phyloP scores from a whole-genome alignment of 2,113 vertebrate genomes.

The Caranx melampygus region DNA sequence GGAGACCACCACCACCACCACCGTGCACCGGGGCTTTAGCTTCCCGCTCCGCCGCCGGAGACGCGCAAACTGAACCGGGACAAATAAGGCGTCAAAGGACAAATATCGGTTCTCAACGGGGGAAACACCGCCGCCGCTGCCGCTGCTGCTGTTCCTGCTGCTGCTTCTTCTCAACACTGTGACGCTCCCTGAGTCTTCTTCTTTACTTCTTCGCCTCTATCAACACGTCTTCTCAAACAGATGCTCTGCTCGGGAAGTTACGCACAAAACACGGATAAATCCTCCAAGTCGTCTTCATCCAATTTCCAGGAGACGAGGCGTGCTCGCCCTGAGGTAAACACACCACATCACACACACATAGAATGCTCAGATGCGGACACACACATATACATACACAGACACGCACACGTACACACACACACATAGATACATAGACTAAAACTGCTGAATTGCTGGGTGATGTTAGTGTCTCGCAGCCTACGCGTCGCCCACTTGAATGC shows the following conservation, averaged over 20 bases:
- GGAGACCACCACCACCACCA: slow-evolving; percentile 50
- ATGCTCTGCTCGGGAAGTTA: slow-evolving; percentile 77
- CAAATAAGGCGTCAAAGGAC: slow-evolving; percentile 50
- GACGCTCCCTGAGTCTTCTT: slow-evolving; percentile 11
- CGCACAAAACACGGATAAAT: slow-evolving; percentile 70
- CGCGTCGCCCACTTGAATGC: neutral
- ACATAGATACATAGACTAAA: neutral
- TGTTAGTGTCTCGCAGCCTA: slow-evolving; percentile 9
- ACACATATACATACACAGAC: too few relatives aligned
- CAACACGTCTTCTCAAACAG: slow-evolving; percentile 51
- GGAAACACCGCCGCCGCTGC: slow-evolving; percentile 9
- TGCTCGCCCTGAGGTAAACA: slow-evolving; percentile 62
- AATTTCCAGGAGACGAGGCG: slow-evolving; percentile 40
- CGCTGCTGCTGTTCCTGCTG: neutral
- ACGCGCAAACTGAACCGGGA: slow-evolving; percentile 63
- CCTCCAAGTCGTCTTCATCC: slow-evolving; percentile 44
- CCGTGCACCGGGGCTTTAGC: slow-evolving; percentile 55
- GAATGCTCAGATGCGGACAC: too few relatives aligned
- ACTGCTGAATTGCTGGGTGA: slow-evolving; percentile 48
- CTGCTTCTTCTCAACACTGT: neutral
- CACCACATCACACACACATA: neutral
- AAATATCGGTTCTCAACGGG: slow-evolving; percentile 14
- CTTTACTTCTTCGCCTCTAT: slow-evolving; percentile 1
- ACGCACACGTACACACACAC: neutral
- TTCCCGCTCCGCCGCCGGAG: slow-evolving; percentile 47